Evolutionary conservation across 2,888 invertebrate genomes (phyloP).

Genomic region (Scaptomyza reducta): DNA sequence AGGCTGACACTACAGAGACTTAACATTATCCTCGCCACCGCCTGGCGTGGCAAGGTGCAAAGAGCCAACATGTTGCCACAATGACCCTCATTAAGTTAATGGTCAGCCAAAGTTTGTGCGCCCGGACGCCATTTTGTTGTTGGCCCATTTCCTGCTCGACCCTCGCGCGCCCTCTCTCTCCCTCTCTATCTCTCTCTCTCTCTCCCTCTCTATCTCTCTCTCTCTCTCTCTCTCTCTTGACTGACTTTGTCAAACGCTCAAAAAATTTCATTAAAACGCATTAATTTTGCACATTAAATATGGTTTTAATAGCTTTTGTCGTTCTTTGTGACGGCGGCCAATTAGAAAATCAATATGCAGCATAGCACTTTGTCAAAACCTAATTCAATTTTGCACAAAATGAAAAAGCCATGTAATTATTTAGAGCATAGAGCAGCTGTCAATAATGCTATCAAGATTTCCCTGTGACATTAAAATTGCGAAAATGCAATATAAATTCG

Average conservation of each 20-base stretch:
- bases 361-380: conserved; percentile 70
- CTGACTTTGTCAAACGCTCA: conserved; percentile 38
- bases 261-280: conserved; percentile 60
- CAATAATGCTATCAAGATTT: conserved; percentile 35
- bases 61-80: conserved; percentile 68
- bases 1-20: conserved; percentile 24
- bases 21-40: conserved; percentile 2
- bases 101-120: conserved; percentile 56
- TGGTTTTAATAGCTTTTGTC: conserved; percentile 55
- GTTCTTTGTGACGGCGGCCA: conserved; percentile 55
- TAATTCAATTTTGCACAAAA: conserved; percentile 64
- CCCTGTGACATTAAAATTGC: conserved; percentile 21
- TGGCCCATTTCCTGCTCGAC: neutral
- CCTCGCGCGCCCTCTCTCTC: neutral
- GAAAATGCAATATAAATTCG: conserved; percentile 3
- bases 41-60: conserved; percentile 62
- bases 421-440: conserved; percentile 23
- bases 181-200: no score
- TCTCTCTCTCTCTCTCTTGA: neutral
- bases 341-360: conserved; percentile 75
- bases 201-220: no score
- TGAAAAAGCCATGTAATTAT: conserved; percentile 62
- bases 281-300: conserved; percentile 66
- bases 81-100: conserved; percentile 78
- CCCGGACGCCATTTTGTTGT: conserved; percentile 43